Base-by-base conservation (phyloP, 2,797 vertebrate genomes). In the Gallinago stenura region DNA sequence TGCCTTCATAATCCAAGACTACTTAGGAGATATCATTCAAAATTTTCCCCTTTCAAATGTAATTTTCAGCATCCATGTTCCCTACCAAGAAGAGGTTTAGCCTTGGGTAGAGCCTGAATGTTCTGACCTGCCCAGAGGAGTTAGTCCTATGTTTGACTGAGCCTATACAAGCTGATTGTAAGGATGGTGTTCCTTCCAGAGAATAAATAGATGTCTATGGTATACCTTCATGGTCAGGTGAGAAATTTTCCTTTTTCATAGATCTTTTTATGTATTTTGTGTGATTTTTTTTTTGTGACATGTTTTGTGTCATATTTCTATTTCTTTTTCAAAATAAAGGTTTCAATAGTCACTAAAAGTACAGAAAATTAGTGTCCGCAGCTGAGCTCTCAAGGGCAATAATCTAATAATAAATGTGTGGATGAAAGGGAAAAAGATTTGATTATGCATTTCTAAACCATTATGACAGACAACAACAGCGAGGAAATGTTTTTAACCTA, bases 401-500 rank as follows among this genome's bases (percentile, higher is more conserved):
- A 89, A 94, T 66, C 43, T 87, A 80, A 92, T 85, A 93, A 89
- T n/a, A 79, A 93, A 83, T 77, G 68, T 77, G 53, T 71, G 60
- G 60, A 80, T 90, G 60, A 87, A 89, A 89, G 71, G 70, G 39
- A 77, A 68, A 88, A 93, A 83, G 56, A 50, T 48, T 96, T 93
- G 81, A 84, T 90, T 92, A 83, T 92, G 81, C 53, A 50, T 96
- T 96, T 96, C 56, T 77, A 95, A 94, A 68, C 75, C 87, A 88
- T 96, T 91, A 77, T 68, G 81, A 85, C 78, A 93, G 75, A 85
- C 25, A 87, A 89, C 81, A 96, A 75, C 41, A 70, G 80, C 0
- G 18, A 90, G 57, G 61, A 87, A 87, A 96, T 85, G 84, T 71
- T 97, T 93, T 93, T 90, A 91, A 96, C 64, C 75, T 87, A 50